phyloP scores from a whole-genome alignment of 92 coral and sea anemone genomes.

The Ricordea florida region DNA sequence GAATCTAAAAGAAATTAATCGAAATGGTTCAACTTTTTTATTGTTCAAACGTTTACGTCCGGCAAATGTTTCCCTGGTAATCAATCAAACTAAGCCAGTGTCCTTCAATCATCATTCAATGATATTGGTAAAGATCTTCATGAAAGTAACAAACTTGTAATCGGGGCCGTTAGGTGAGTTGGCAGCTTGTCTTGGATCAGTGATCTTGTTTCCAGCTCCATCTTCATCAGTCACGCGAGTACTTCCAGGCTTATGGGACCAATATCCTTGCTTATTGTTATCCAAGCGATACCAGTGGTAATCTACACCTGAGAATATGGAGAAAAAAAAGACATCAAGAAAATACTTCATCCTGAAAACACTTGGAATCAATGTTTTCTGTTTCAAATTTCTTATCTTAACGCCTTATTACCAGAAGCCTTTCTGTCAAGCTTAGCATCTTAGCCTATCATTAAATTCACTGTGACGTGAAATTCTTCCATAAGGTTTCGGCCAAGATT shows the following conservation, averaged over 20 bases:
- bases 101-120: too few relatives aligned
- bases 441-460: too few relatives aligned
- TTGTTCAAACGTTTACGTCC: too few relatives aligned
- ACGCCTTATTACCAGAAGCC: too few relatives aligned
- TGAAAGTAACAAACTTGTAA: conserved; percentile 27
- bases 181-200: conserved; percentile 19
- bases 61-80: too few relatives aligned
- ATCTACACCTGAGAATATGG: not conserved
- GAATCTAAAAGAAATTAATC: too few relatives aligned
- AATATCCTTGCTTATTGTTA: not conserved
- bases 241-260: conserved; percentile 10
- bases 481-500: too few relatives aligned
- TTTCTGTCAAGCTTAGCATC: too few relatives aligned
- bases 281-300: conserved; percentile 32
- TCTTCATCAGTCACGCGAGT: not conserved
- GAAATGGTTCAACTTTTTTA: too few relatives aligned
- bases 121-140: conserved; percentile 15
- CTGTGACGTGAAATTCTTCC: too few relatives aligned
- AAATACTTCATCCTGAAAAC: not conserved
- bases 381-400: too few relatives aligned
- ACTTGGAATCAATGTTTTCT: not conserved
- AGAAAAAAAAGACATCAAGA: not conserved
- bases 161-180: not conserved
- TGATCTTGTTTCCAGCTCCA: conserved; percentile 4
- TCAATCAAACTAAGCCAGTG: too few relatives aligned